Evolutionary conservation across 2,888 invertebrate species (phyloP), one percentile per base, ranked within the genome.

Genomic region (Tridacna crocea): DNA sequence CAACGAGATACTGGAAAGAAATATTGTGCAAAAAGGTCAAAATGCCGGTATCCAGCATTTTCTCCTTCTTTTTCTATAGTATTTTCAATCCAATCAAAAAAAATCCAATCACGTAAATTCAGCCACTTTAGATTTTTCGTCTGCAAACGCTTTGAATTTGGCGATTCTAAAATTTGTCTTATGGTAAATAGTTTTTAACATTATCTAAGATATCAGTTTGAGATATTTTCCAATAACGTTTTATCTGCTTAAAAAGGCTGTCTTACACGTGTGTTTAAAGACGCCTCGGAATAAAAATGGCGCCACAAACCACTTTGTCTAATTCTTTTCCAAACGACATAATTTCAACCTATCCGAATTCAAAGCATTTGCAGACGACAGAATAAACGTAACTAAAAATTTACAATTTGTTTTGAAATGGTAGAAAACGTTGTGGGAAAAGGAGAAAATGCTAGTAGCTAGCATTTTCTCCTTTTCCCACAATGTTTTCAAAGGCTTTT

Each of bases 221-320:
- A n/a, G 19, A n/a, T 24, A 8, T 26, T 70, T 70, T 70, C 24
- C 70, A 47, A 70, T 51, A 47, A 46, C 15, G 22, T 70, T 26
- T 70, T 70, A 70, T 70, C 51, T 70, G 70, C 70, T 8, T 51
- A 70, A 70, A 70, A 51, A 51, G 70, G 70, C 51, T 26, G n/a
- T 51, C 51, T 70, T 51, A 51, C 48, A 70, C 48, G 48, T 51
- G 51, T 70, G 27, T 70, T 70, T 46, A 26, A 51, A 70, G 51
- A 70, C 36, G 70, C 13, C 17, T 51, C 17, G 8, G 22, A 3
- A 70, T 70, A 70, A 70, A 70, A 47, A 51, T 47, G 70, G 70
- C 70, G 70, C 70, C 70, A 70, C 48, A 51, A 24, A 46, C 2
- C 51, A 70, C 70, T 70, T 46, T 17, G 55, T 55, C 11, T 55